Percentiles rank a stretch among this genome's conserved stretches.
phyloP scores from a whole-genome alignment of 2,888 invertebrate species.

The Hirudinaria manillensis region DNA sequence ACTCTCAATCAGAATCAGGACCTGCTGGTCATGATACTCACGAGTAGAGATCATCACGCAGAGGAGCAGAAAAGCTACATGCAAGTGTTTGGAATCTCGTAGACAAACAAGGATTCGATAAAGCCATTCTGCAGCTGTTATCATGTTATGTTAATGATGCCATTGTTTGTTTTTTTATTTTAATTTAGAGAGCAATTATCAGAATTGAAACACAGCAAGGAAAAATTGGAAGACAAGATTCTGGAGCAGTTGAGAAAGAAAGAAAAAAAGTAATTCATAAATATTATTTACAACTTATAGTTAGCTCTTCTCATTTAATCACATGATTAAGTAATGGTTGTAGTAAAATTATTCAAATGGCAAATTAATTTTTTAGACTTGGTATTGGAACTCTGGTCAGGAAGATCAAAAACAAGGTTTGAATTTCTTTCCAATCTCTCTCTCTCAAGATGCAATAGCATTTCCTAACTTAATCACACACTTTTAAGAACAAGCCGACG shows the following conservation, averaged over 20 bases:
- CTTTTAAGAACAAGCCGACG: conserved; percentile 8
- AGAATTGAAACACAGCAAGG: conserved; percentile 14
- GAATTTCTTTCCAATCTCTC: neutral
- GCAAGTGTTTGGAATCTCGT: no score
- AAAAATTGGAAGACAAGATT: conserved; percentile 1
- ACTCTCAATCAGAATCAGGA: neutral
- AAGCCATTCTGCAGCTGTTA: neutral
- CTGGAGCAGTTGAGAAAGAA: neutral
- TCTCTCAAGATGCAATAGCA: no score
- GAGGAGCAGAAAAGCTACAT: conserved; percentile 16
- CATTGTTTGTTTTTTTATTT: neutral
- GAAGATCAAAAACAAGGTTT: neutral
- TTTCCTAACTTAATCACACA: neutral
- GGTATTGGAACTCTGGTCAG: neutral
- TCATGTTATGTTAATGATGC: neutral
- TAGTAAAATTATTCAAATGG: neutral
- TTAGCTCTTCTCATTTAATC: neutral
- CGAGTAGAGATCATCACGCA: conserved; percentile 2
- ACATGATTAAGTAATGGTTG: neutral
- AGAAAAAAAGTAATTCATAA: neutral
- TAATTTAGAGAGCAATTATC: neutral
- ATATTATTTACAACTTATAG: neutral
- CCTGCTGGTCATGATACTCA: conserved; percentile 6
- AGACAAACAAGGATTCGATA: neutral
- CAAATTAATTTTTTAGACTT: neutral